A percentile compares a stretch with the other conserved stretches of the same genome.
Evolutionary conservation across 1,140 invertebrate species (phyloP).

Genomic region (Pemphigus obesinymphae): DNA sequence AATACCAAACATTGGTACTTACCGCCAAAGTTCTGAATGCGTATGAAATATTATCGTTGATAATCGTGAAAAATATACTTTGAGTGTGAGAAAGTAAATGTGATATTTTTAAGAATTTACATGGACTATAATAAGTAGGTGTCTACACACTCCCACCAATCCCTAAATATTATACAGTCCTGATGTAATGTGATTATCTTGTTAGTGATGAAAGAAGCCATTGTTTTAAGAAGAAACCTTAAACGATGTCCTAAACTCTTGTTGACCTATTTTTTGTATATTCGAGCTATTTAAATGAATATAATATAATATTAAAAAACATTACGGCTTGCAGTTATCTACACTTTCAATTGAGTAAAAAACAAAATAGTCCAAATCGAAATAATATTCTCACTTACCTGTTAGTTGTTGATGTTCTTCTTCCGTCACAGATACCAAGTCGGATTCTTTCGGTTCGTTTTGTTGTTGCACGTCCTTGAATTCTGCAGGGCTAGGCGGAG

Average conservation of each 20-base stretch:
- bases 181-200: slow-evolving; percentile 31
- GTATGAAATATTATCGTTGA: neutral
- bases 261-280: slow-evolving; percentile 18
- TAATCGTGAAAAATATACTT: neutral
- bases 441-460: slow-evolving; percentile 30
- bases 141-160: neutral
- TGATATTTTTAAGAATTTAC: neutral
- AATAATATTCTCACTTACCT: slow-evolving; percentile 17
- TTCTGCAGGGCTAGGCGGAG: slow-evolving; percentile 56
- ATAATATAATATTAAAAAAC: neutral
- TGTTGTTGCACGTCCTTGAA: slow-evolving; percentile 49
- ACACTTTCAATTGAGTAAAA: slow-evolving; percentile 4
- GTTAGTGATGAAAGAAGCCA: slow-evolving; percentile 32
- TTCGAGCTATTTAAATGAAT: neutral
- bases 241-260: slow-evolving; percentile 18
- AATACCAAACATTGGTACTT: neutral
- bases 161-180: neutral
- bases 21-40: neutral
- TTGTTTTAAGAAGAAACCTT: slow-evolving; percentile 32
- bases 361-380: neutral
- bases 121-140: neutral
- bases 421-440: neutral
- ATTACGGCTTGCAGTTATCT: neutral
- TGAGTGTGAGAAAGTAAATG: slow-evolving; percentile 16
- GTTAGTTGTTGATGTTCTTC: neutral